Conservation (phyloP, 2,888 invertebrate species). For the Anthophora plumipes region DNA sequence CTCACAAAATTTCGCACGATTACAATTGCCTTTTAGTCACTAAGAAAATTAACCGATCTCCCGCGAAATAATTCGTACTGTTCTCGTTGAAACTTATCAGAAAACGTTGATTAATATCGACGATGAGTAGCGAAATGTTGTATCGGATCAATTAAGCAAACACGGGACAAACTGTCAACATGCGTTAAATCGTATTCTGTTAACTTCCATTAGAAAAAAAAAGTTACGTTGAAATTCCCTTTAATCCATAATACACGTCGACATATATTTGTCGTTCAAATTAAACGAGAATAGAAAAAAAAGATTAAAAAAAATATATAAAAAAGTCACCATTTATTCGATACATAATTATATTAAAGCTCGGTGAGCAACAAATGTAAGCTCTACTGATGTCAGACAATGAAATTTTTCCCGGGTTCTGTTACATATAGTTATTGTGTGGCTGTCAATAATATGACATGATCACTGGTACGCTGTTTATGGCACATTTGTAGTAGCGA, state of each 20-base stretch:
- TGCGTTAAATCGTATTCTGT: conserved; percentile 17
- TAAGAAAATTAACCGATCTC: background rate
- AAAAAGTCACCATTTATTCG: conserved; percentile 27
- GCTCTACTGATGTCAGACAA: conserved; percentile 16
- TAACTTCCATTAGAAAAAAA: conserved; percentile 4
- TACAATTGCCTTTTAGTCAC: conserved; percentile 31
- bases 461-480: conserved; percentile 60
- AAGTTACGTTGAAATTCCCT: conserved; percentile 19
- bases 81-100: conserved; percentile 4
- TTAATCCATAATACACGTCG: conserved; percentile 17
- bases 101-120: conserved; percentile 25
- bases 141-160: conserved; percentile 54
- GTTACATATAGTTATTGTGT: conserved; percentile 56
- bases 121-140: conserved; percentile 31
- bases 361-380: background rate
- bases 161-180: conserved; percentile 41
- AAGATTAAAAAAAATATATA: too few species aligned
- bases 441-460: conserved; percentile 59
- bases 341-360: background rate
- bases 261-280: background rate
- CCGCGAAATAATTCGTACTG: background rate
- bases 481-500: conserved; percentile 53
- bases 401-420: conserved; percentile 39
- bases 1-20: conserved; percentile 29
- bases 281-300: background rate